These are phyloP conservation scores for Sebastes steindachneri DNA, from an alignment of 2,797 vertebrate genomes.

Conservation along the genomic window DNA sequence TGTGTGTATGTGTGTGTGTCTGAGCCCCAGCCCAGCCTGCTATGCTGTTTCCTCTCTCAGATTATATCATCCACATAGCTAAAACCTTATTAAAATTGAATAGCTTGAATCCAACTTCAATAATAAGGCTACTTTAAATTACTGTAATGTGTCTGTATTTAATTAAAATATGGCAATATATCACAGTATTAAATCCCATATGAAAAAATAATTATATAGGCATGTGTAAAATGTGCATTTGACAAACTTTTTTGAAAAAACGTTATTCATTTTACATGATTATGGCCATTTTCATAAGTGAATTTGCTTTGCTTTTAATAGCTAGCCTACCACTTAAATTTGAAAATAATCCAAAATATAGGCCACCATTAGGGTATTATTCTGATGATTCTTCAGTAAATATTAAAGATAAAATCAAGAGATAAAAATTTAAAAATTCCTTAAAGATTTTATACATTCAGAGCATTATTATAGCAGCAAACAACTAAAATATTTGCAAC, in stretches of 20 bases:
- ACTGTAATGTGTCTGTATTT: background rate
- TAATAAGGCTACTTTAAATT: background rate
- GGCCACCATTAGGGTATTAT: no score
- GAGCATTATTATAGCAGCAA: no score
- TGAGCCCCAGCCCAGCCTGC: conserved; percentile 4
- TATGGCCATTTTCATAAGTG: background rate
- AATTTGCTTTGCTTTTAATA: background rate
- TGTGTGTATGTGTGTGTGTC: conserved; percentile 10
- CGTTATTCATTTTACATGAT: background rate
- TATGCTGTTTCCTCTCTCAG: conserved; percentile 2
- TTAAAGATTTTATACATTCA: background rate
- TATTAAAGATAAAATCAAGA: background rate
- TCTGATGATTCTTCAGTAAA: background rate
- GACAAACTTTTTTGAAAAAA: background rate
- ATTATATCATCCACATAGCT: background rate
- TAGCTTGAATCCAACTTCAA: background rate
- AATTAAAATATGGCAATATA: background rate
- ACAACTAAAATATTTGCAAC: no score
- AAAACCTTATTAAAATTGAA: background rate
- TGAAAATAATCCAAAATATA: no score
- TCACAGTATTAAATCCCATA: background rate
- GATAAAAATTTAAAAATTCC: background rate
- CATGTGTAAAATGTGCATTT: background rate
- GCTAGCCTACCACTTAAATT: background rate
- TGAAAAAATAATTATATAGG: background rate